phyloP scores from a whole-genome alignment of 2,113 vertebrate genomes.

The Guaruba guarouba region DNA sequence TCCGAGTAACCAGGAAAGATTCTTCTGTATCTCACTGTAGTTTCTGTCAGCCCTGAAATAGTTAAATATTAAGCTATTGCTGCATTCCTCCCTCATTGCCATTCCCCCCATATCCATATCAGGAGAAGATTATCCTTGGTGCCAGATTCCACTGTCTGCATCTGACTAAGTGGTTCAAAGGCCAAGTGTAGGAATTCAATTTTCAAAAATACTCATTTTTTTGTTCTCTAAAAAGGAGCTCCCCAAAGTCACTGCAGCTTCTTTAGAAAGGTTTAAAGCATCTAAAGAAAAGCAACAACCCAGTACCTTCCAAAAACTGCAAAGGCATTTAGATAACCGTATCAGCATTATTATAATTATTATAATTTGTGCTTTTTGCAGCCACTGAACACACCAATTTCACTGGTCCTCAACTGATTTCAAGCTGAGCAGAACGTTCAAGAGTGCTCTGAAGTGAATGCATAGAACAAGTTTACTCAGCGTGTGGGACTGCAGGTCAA shows the following conservation, averaged over 20 bases:
- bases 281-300: background rate
- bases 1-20: background rate
- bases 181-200: slow-evolving; percentile 36
- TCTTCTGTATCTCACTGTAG: background rate
- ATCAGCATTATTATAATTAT: background rate
- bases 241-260: background rate
- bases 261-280: background rate
- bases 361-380: background rate
- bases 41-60: background rate
- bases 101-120: slow-evolving; percentile 42
- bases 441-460: background rate
- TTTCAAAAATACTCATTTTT: background rate
- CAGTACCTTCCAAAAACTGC: background rate
- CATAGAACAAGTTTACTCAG: background rate
- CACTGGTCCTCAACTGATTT: background rate
- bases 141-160: slow-evolving; percentile 64
- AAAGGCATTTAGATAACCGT: background rate
- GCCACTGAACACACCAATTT: background rate
- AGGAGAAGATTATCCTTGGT: slow-evolving; percentile 59
- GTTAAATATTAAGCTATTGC: slow-evolving; percentile 50
- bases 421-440: background rate
- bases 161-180: slow-evolving; percentile 56
- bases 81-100: slow-evolving; percentile 52
- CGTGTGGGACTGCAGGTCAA: background rate
- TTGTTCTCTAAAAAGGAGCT: background rate